Conservation (phyloP, 2,888 invertebrate species). For the Clivina fossor region DNA sequence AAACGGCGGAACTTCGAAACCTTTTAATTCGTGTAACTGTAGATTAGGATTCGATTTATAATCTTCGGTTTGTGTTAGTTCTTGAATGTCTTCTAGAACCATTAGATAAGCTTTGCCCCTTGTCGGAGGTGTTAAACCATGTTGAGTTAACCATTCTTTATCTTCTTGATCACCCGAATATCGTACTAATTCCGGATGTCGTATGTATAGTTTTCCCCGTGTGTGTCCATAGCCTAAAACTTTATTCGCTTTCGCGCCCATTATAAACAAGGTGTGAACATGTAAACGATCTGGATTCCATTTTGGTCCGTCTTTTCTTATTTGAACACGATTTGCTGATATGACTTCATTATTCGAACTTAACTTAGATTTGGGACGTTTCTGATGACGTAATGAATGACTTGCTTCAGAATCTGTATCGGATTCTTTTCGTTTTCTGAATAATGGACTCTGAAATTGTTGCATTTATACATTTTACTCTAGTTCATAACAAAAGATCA, state of each 20-base stretch:
- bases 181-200: conserved; percentile 74
- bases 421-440: conserved; percentile 65
- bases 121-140: conserved; percentile 74
- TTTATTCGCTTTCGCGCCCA: conserved; percentile 76
- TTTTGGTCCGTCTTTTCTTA: conserved; percentile 61
- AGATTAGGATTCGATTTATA: conserved; percentile 67
- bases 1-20: conserved; percentile 74
- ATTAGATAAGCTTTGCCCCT: conserved; percentile 80
- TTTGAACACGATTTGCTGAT: conserved; percentile 54
- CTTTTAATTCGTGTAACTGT: conserved; percentile 68
- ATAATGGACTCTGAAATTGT: conserved; percentile 59
- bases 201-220: conserved; percentile 72
- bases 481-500: too few species aligned
- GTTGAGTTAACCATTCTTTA: conserved; percentile 77
- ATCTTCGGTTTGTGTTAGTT: conserved; percentile 71
- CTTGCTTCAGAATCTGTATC: conserved; percentile 66
- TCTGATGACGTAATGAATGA: conserved; percentile 51
- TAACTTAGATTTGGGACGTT: conserved; percentile 45
- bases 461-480: conserved; percentile 38
- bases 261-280: conserved; percentile 74
- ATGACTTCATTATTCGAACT: conserved; percentile 53
- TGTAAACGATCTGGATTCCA: conserved; percentile 75
- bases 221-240: conserved; percentile 75
- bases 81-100: conserved; percentile 76
- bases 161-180: conserved; percentile 80